phyloP scores from a whole-genome alignment of 2,797 vertebrate genomes.

The Diceros bicornis region DNA sequence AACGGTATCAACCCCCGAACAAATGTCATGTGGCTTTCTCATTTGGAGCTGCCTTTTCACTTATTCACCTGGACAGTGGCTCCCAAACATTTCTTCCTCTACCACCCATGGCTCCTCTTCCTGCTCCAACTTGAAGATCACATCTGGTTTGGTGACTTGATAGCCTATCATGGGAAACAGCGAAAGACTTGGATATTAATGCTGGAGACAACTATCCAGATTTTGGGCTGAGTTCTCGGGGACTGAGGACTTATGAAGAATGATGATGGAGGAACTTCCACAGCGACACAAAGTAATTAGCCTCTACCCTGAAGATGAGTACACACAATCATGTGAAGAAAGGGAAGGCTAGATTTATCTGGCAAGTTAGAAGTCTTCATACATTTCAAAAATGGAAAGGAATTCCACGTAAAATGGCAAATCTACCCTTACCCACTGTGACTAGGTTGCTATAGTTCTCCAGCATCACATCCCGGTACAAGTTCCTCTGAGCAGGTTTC shows the following conservation, averaged over 20 bases:
- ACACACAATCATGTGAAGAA: neutral
- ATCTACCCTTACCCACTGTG: constrained; percentile 78
- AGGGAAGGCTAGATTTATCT: neutral
- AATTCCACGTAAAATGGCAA: neutral
- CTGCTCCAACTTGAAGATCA: constrained; percentile 82
- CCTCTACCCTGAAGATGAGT: neutral
- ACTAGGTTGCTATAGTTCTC: constrained; percentile 82
- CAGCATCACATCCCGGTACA: constrained; percentile 85
- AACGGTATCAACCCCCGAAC: neutral
- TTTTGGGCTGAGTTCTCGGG: neutral
- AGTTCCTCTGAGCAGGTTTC: constrained; percentile 75
- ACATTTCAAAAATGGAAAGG: neutral
- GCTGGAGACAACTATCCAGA: neutral
- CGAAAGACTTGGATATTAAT: constrained; percentile 53
- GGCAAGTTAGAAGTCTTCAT: neutral
- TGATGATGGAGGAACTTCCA: constrained; percentile 8
- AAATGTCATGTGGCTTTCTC: neutral
- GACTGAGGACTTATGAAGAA: neutral
- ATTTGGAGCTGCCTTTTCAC: constrained; percentile 10
- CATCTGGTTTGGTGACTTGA: constrained; percentile 78
- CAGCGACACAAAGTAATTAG: neutral
- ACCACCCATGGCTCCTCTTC: constrained; percentile 78
- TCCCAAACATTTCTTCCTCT: constrained; percentile 73
- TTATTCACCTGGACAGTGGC: constrained; percentile 73
- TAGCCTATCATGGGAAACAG: constrained; percentile 65